A percentile compares a stretch with the other conserved stretches of the same genome.
Conservation (phyloP, 2,888 invertebrate genomes). For the Polymixis lichenea region DNA sequence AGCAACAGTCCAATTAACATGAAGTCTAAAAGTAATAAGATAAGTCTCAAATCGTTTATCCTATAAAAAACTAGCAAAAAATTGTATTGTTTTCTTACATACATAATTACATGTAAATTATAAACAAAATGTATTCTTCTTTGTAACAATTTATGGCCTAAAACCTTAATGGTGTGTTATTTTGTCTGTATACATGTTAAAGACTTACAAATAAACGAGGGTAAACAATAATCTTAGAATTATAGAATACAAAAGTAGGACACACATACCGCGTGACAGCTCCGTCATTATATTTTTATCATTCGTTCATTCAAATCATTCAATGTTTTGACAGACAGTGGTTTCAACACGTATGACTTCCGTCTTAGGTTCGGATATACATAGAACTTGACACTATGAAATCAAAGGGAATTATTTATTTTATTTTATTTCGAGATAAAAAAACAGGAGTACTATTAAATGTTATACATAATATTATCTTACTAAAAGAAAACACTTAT, state of each 20-base stretch:
- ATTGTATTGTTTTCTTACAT: not conserved
- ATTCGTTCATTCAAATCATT: conserved; percentile 50
- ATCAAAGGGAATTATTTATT: not conserved
- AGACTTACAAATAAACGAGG: conserved; percentile 18
- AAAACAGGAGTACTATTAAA: no score
- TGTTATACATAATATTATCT: no score
- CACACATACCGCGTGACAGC: conserved; percentile 87
- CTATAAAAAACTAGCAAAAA: conserved; percentile 8
- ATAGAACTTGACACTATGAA: not conserved
- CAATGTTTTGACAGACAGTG: conserved; percentile 55
- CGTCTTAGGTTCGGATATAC: conserved; percentile 50
- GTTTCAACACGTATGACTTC: conserved; percentile 60
- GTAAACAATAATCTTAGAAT: conserved; percentile 47
- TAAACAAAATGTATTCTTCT: conserved; percentile 1
- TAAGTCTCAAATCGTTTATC: not conserved
- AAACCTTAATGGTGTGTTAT: not conserved
- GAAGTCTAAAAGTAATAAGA: not conserved
- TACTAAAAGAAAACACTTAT: no score
- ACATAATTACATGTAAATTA: not conserved
- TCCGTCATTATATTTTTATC: conserved; percentile 82
- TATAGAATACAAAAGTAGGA: conserved; percentile 53
- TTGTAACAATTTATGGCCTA: not conserved
- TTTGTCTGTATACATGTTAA: not conserved
- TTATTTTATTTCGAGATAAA: no score
- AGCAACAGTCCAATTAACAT: not conserved